A percentile compares a stretch with the other conserved stretches of the same genome.
Evolutionary conservation across 37 sponge, comb jelly and placozoan genomes (phyloP).

Genomic region (Aphrocallistes beatrix): DNA sequence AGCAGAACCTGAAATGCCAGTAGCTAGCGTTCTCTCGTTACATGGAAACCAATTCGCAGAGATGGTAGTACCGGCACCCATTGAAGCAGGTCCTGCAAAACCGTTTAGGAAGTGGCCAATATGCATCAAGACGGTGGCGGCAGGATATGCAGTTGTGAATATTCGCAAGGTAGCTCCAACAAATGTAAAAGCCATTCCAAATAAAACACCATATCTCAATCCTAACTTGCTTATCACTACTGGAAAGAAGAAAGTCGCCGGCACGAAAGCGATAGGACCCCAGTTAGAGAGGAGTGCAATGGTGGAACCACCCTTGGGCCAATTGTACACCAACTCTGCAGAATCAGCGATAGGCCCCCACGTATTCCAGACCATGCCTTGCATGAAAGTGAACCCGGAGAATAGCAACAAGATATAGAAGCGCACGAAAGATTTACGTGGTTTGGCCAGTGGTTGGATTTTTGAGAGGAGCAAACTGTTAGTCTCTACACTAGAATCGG

Average conservation of each 20-base stretch:
- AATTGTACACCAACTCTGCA: neutral
- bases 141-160: neutral
- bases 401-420: neutral
- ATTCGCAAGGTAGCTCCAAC: neutral
- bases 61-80: neutral
- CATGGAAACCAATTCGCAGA: conserved; percentile 2
- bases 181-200: neutral
- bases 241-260: neutral
- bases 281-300: neutral
- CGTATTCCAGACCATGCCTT: neutral
- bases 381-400: neutral
- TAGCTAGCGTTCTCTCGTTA: neutral
- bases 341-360: conserved; percentile 3
- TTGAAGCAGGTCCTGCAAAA: neutral
- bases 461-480: neutral
- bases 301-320: neutral
- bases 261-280: neutral
- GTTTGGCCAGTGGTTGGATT: neutral
- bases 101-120: neutral
- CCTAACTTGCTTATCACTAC: neutral
- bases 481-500: neutral
- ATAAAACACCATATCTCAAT: neutral
- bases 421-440: neutral
- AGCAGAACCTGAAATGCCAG: neutral
- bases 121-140: neutral